Evolutionary conservation across 2,113 vertebrate species (phyloP).

Genomic region (Onychostoma macrolepis): DNA sequence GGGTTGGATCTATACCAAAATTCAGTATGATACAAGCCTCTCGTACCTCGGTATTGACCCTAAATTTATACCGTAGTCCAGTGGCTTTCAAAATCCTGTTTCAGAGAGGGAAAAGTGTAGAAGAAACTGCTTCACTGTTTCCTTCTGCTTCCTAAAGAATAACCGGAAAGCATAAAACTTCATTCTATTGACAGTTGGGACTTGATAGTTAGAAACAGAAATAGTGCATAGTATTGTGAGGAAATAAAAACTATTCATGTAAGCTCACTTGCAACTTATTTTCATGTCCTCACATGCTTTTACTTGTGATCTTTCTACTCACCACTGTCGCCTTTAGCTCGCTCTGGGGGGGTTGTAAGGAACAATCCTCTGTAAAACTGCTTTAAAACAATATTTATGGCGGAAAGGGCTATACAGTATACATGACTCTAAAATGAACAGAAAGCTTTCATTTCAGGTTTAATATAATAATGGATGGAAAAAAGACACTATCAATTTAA

Average conservation of each 20-base stretch:
- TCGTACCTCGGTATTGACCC: background rate
- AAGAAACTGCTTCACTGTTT: background rate
- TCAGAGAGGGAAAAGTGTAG: background rate
- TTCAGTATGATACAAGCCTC: background rate
- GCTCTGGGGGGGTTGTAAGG: no score
- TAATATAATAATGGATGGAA: no score
- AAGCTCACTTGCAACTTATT: background rate
- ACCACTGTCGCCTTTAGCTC: no score
- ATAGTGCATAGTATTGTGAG: background rate
- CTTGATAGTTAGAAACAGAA: background rate
- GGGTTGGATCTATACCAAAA: background rate
- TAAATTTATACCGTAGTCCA: background rate
- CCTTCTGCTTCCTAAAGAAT: background rate
- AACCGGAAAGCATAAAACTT: background rate
- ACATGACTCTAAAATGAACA: no score
- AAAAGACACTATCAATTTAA: no score
- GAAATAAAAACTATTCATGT: background rate
- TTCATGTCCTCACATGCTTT: no score
- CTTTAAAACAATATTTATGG: no score
- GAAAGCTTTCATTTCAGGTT: no score
- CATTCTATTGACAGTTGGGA: background rate
- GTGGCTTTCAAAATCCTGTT: background rate
- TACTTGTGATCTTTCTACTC: no score
- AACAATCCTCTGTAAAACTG: no score
- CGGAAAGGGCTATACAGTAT: no score